phyloP scores from a whole-genome alignment of 30 jellyfish, hydroid and myxozoan species.

The Turritopsis dohrnii region DNA sequence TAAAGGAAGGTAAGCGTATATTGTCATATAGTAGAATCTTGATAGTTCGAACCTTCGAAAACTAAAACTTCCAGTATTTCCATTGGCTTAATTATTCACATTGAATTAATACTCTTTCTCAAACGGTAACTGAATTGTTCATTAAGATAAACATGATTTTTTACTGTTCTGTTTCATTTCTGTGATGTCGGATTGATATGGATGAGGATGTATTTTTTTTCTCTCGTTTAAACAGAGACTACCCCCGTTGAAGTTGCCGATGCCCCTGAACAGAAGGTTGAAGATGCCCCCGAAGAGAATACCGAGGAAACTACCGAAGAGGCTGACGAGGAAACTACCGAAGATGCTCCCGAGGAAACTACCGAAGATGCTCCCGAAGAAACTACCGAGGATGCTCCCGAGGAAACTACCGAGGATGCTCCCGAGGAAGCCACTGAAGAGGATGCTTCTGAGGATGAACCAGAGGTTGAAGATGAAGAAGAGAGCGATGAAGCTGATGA shows the following conservation, averaged over 20 bases:
- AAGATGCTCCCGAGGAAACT: neutral
- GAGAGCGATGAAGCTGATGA: neutral
- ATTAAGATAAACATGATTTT: neutral
- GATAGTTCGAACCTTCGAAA: too few relatives aligned
- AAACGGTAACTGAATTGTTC: neutral
- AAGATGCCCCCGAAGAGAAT: neutral
- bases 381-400: neutral
- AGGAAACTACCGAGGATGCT: neutral
- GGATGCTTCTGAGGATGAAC: neutral
- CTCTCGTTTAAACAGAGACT: neutral
- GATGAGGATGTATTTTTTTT: neutral
- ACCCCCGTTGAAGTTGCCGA: neutral
- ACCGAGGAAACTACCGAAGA: neutral
- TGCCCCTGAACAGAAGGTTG: neutral
- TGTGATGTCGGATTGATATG: neutral
- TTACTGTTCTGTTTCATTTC: neutral
- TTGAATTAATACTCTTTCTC: too few relatives aligned
- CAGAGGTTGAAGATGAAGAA: slow-evolving; percentile 8
- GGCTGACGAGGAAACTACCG: neutral
- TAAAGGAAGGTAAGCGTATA: slow-evolving; percentile 9
- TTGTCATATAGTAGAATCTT: too few relatives aligned
- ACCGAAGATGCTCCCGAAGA: neutral
- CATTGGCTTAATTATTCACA: too few relatives aligned
- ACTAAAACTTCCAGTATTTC: too few relatives aligned
- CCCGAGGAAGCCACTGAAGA: neutral